Evolutionary conservation across 2,113 vertebrate species (phyloP).

Genomic region (Heloderma charlesbogerti): DNA sequence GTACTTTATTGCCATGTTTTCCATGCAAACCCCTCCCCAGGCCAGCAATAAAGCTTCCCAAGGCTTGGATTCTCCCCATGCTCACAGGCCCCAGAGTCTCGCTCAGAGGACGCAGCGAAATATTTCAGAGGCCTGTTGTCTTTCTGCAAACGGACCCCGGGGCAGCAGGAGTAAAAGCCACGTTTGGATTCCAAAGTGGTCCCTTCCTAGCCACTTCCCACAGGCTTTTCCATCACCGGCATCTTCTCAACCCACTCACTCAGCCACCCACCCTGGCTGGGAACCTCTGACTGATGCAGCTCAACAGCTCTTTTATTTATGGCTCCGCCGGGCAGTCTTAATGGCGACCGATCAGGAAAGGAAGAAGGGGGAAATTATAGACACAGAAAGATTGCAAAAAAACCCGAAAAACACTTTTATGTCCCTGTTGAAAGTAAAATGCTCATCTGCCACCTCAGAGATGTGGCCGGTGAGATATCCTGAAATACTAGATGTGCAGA

Average conservation of each 20-base stretch:
- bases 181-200: not conserved
- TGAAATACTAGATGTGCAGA: no score
- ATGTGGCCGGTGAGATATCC: not conserved
- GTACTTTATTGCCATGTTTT: no score
- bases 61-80: no score
- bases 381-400: not conserved
- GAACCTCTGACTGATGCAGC: not conserved
- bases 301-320: not conserved
- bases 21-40: no score
- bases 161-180: not conserved
- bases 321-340: not conserved
- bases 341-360: slow-evolving; percentile 28
- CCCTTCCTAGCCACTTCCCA: no score
- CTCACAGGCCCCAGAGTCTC: not conserved
- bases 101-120: not conserved
- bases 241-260: not conserved
- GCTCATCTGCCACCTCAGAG: no score
- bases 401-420: no score
- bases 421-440: not conserved
- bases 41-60: not conserved
- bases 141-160: not conserved
- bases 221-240: not conserved
- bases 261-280: not conserved
- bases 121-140: not conserved
- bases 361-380: not conserved